Base-by-base conservation (phyloP, 1,140 invertebrate species). In the Platyura marginata region DNA sequence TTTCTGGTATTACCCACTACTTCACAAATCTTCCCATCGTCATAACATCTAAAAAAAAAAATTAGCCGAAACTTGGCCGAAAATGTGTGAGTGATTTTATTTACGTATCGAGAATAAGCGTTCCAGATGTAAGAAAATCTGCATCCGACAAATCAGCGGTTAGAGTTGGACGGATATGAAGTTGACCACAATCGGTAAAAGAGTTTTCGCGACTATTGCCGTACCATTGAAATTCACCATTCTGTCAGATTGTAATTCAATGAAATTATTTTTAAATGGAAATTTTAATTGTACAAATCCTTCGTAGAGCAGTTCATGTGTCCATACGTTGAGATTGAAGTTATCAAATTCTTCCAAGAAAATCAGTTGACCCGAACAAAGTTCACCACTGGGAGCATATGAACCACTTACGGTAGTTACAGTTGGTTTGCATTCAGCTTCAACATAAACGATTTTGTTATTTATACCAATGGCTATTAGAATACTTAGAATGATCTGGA, bases 201-300 rank as follows among this genome's bases (percentile, higher is more conserved):
- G 63, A 68, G 52, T 71, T 71, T 3, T 53, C 51, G 32, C 68
- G 51, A 49, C 65, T 68, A 53, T 72, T 71, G 4, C 49, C 55
- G 47, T 73, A 72, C 44, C 62, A 63, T 56, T 74, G 61, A 50
- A 72, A 74, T 52, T 74, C 70, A 65, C 67, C 67, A 52, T 72
- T 72, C 62, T 65, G 41, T 35, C 20, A 40, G 25, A 25, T 23
- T 13, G 20, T 43, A 21, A 39, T 47, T n/a, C n/a, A n/a, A n/a
- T 47, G 45, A 46, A 21, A 4, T 21, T 19, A n/a, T 9, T 13
- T 39, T 15, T 0, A 13, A 16, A 25, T 20, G 16, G n/a, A n/a
- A n/a, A n/a, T n/a, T n/a, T 32, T 40, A 54, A 58, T 55, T 51
- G 68, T 18, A 69, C 69, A 38, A 70, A 68, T 5, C 70, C 70